Evolutionary conservation across 2,113 vertebrate species (phyloP), one percentile per base, ranked within the genome.

Genomic region (Semnornis frantzii): DNA sequence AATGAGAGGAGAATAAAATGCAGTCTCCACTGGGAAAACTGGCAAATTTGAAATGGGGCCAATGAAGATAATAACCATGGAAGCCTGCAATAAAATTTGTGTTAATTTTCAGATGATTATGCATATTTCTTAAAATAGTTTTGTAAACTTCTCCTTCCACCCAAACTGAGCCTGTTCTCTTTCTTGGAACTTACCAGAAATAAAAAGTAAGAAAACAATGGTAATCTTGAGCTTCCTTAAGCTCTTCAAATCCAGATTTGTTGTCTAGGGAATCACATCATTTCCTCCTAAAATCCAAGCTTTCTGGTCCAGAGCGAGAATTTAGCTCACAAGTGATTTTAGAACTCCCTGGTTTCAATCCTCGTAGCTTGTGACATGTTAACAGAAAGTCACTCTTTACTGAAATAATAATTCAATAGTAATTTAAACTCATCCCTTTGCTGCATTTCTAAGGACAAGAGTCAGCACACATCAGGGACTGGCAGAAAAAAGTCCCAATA

Each of bases 61-160:
- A 92, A 48, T 65, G 58, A 81, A 91, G 79, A 95, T 87, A 95
- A 91, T 54, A 91, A 64, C 64, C 87, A 24, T n/a, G 73, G 79
- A 94, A 93, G 42, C 30, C 72, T 89, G 63, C 30, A 80, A 48
- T 68, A 50, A 39, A 89, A 71, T 37, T 91, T 88, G 69, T 78
- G 50, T 65, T 83, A 89, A 65, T 94, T 94, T 92, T 82, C 48
- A 69, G 72, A 85, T 58, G 62, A 87, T 80, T 90, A 87, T 71
- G 65, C 42, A 58, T 60, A 55, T 80, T 93, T 94, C 48, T 70
- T 90, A 81, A 83, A 92, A 87, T 44, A 91, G 62, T 44, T 74
- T 68, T 77, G 7, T 33, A 82, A 33, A 85, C 3, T 85, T 89
- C 55, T 92, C 33, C 13, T 31, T 82, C 64, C 4, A 18, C n/a